These are phyloP conservation scores for Gallinago nigripennis DNA, from an alignment of 2,797 vertebrate genomes.

Conservation along the genomic window DNA sequence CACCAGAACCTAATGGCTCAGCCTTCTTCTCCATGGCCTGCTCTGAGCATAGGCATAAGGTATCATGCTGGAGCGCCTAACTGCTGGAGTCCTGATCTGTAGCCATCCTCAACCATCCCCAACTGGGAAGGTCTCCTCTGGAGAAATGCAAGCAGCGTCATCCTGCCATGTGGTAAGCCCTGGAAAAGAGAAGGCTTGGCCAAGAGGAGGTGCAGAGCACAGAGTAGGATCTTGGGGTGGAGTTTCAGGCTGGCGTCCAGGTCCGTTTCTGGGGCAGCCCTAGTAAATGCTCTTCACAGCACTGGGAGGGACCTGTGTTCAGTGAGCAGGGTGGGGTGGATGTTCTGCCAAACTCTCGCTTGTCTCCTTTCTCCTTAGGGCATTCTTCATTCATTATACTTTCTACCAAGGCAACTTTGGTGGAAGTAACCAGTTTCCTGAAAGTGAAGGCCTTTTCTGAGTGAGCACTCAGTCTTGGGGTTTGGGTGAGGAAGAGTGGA, in stretches of 20 bases:
- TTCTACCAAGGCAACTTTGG: neutral
- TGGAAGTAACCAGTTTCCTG: neutral
- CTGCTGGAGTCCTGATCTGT: neutral
- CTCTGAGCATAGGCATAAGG: neutral
- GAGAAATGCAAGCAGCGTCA: neutral
- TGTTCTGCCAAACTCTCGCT: neutral
- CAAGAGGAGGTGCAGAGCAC: neutral
- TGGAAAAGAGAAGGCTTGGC: neutral
- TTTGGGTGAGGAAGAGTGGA: neutral
- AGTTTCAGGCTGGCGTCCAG: neutral
- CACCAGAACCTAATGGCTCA: neutral
- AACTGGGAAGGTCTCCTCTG: neutral
- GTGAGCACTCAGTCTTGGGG: neutral
- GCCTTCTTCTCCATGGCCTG: neutral
- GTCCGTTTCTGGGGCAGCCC: neutral
- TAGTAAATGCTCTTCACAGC: neutral
- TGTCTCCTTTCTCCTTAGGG: constrained; percentile 19
- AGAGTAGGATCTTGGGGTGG: neutral
- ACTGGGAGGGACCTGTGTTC: constrained; percentile 21
- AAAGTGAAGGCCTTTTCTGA: neutral
- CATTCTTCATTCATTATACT: constrained; percentile 13
- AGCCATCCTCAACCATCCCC: neutral
- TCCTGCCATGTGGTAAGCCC: neutral
- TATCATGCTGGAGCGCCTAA: neutral
- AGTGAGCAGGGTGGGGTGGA: neutral